Evolutionary conservation across 2,888 invertebrate genomes (phyloP).

Genomic region (Hemithea aestivaria): DNA sequence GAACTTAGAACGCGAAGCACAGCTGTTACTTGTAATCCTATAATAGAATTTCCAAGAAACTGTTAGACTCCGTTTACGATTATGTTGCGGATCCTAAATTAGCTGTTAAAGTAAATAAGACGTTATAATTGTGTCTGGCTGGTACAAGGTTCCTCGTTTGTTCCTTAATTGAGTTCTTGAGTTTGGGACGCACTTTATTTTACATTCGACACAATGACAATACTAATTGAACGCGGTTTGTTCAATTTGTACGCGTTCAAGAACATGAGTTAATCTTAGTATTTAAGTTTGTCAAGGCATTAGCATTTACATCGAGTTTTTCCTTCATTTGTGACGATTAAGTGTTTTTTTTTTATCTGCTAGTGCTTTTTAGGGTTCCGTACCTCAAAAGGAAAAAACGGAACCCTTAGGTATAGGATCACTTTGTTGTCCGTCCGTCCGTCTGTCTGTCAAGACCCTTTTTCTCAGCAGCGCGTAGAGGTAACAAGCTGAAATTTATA

Average conservation of each 20-base stretch:
- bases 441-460: too few relatives aligned
- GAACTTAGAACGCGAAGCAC: too few relatives aligned
- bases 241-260: constrained; percentile 6
- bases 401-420: too few relatives aligned
- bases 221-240: constrained; percentile 16
- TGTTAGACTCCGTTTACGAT: not conserved
- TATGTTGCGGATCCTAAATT: constrained; percentile 1
- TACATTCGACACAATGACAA: constrained; percentile 21
- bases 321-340: too few relatives aligned
- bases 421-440: too few relatives aligned
- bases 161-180: constrained; percentile 19
- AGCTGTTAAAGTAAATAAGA: constrained; percentile 13
- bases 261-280: constrained; percentile 5
- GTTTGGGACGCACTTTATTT: constrained; percentile 19
- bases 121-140: constrained; percentile 12
- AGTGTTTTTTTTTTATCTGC: too few relatives aligned
- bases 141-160: constrained; percentile 15
- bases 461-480: too few relatives aligned
- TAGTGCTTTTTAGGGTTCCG: too few relatives aligned
- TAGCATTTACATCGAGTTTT: too few relatives aligned
- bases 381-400: too few relatives aligned
- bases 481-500: too few relatives aligned
- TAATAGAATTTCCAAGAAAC: not conserved
- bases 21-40: too few relatives aligned
- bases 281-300: not conserved